Evolutionary conservation across 2,113 vertebrate genomes (phyloP).

Genomic region (Pheucticus melanocephalus): DNA sequence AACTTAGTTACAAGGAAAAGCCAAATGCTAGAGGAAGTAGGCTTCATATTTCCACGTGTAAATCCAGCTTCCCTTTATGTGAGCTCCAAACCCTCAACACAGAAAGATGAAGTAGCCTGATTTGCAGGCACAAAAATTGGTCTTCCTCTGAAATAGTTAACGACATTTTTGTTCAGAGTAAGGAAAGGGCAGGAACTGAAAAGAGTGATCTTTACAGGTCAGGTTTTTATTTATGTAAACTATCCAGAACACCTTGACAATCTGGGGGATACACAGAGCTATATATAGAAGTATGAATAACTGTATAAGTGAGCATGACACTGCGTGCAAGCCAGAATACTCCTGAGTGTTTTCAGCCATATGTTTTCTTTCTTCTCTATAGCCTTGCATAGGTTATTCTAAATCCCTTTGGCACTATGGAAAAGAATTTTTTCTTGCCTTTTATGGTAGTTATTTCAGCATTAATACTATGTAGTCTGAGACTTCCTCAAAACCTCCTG

Average conservation of each 20-base stretch:
- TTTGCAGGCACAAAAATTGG: neutral
- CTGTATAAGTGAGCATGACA: neutral
- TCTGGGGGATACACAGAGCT: conserved; percentile 15
- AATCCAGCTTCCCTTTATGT: neutral
- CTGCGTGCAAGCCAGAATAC: neutral
- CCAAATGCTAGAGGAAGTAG: neutral
- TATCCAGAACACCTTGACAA: neutral
- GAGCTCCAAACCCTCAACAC: neutral
- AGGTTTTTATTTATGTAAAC: neutral
- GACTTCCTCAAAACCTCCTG: neutral
- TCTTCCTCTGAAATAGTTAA: neutral
- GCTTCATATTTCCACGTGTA: neutral
- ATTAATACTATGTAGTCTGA: neutral
- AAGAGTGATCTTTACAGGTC: neutral
- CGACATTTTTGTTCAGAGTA: neutral
- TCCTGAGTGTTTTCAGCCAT: neutral
- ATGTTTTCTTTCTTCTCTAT: neutral
- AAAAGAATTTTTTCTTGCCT: neutral
- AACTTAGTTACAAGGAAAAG: neutral
- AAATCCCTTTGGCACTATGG: neutral
- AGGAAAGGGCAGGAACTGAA: neutral
- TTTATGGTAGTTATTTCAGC: neutral
- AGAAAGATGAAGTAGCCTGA: neutral
- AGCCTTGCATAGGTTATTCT: neutral
- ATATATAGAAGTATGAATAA: conserved; percentile 29